Evolutionary conservation across 2,113 vertebrate genomes (phyloP).

Genomic region (Garra rufa): DNA sequence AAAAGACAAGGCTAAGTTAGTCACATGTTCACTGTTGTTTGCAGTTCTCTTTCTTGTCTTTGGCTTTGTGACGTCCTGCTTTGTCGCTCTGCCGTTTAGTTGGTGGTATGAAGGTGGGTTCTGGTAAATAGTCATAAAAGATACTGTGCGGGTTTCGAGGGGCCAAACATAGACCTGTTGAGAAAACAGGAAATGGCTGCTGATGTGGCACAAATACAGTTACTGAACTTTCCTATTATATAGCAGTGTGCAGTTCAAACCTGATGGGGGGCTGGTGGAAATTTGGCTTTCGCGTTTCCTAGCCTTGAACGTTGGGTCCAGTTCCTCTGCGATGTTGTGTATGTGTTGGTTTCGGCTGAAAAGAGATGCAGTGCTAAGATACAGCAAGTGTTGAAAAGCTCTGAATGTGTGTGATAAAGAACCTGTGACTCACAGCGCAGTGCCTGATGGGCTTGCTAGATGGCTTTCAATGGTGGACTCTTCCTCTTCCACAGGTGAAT

Average conservation of each 20-base stretch:
- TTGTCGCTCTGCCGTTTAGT: conserved; percentile 77
- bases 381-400: background rate
- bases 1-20: background rate
- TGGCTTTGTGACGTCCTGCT: conserved; percentile 71
- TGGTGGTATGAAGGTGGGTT: conserved; percentile 76
- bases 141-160: conserved; percentile 63
- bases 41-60: conserved; percentile 81
- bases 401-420: conserved; percentile 7
- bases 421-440: conserved; percentile 38
- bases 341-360: conserved; percentile 65
- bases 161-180: conserved; percentile 60
- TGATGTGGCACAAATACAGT: background rate
- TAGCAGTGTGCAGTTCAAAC: conserved; percentile 7
- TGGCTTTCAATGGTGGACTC: conserved; percentile 64
- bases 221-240: background rate
- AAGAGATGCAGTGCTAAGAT: background rate
- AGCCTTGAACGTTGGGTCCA: conserved; percentile 79
- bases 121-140: conserved; percentile 70
- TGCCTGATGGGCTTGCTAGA: conserved; percentile 61
- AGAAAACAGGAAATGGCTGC: background rate
- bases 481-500: conserved; percentile 72
- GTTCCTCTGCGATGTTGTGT: conserved; percentile 77
- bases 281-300: conserved; percentile 58
- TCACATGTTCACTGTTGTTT: conserved; percentile 73
- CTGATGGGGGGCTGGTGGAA: background rate